Base-by-base conservation (phyloP, 2,888 invertebrate species). In the Deilephila porcellus region DNA sequence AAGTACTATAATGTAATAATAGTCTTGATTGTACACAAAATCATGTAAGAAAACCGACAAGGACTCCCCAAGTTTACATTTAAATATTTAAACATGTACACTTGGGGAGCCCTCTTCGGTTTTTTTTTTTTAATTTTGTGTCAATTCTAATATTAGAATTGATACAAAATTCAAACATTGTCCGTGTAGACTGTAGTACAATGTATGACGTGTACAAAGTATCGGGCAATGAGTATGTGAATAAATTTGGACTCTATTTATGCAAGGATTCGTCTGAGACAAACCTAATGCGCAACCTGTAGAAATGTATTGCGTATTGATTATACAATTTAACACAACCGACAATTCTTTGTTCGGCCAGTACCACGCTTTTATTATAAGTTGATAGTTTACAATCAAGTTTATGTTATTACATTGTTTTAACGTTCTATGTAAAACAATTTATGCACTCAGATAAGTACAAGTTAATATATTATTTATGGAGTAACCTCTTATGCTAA, bases 181-280 rank as follows among this genome's bases (percentile, higher is more conserved):
- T 60, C 25, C 25, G 1, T 29, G 29, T 5, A 29, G 11, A 45
- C 11, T 45, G 45, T 60, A 60, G 29, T 71, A 71, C 60, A 72
- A 56, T 56, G 56, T 56, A 7, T 19, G 17, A 34, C 56, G 34
- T 56, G 72, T 14, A 52, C 32, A 45, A 37, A 25, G 37, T 11
- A 29, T 53, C 1, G 63, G 8, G n/a, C 62, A 34, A 32, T 19
- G 20, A 32, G 34, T 45, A 14, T 53, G 25, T 73, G 73, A 73
- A 74, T 77, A 74, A 78, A 78, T 76, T 74, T 71, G 71, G 73
- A 73, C 67, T 76, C 77, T 76, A 80, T 78, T 79, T 78, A 79
- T 77, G 78, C 79, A 82, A 79, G 79, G 76, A 78, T 81, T 79
- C 76, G 74, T 78, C 72, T 75, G 77, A 75, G 75, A 78, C 76